Conservation (phyloP, 1,140 invertebrate species). For the Heliconius hermathena region DNA sequence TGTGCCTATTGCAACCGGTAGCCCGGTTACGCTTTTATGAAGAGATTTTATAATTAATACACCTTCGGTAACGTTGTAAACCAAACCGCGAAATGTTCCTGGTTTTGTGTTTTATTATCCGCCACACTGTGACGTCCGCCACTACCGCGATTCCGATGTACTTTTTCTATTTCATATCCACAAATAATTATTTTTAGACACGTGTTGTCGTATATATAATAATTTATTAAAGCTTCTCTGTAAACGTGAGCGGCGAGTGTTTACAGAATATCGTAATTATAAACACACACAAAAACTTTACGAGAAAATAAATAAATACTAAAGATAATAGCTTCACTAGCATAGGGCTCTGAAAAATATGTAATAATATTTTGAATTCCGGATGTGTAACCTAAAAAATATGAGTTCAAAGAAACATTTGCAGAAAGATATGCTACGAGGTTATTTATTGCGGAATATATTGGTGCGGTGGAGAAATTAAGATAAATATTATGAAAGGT, state of each 20-base stretch:
- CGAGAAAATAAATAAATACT: constrained; percentile 38
- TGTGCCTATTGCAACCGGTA: constrained; percentile 57
- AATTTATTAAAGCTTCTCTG: constrained; percentile 34
- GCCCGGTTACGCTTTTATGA: constrained; percentile 54
- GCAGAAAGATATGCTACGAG: background rate
- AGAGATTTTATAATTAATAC: constrained; percentile 70
- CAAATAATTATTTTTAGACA: constrained; percentile 35
- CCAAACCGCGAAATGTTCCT: constrained; percentile 62
- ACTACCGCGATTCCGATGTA: constrained; percentile 25
- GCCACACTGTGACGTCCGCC: constrained; percentile 33
- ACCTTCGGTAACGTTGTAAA: constrained; percentile 55
- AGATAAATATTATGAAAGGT: background rate
- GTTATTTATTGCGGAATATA: background rate
- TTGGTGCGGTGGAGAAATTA: background rate
- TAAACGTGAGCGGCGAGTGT: constrained; percentile 37
- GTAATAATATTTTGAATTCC: background rate
- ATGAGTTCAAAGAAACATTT: background rate
- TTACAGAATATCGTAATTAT: constrained; percentile 41
- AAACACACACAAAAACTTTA: constrained; percentile 37
- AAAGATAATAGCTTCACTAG: constrained; percentile 17
- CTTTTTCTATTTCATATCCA: constrained; percentile 36
- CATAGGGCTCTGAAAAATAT: constrained; percentile 14
- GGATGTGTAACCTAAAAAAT: constrained; percentile 1
- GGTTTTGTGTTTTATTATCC: constrained; percentile 53
- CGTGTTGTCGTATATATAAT: constrained; percentile 36